A percentile compares a stretch with the other conserved stretches of the same genome.
phyloP scores from a whole-genome alignment of 2,797 vertebrate genomes.

The Pteronotus mesoamericanus region DNA sequence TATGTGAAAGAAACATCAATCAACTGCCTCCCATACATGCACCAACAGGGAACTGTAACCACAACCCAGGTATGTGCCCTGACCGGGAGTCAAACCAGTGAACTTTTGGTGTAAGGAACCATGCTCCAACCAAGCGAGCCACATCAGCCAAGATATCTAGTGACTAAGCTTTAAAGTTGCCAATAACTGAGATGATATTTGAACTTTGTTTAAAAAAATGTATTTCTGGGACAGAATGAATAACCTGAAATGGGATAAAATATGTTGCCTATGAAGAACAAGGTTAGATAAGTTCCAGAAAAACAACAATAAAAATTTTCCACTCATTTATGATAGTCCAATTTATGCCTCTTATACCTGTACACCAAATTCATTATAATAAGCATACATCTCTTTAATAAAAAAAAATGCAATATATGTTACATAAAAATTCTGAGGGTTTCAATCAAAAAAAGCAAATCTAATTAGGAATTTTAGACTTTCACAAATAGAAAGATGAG shows the following conservation, averaged over 20 bases:
- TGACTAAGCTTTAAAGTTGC: background rate
- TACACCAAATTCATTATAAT: background rate
- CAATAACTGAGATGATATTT: background rate
- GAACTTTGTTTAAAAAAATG: background rate
- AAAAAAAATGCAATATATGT: background rate
- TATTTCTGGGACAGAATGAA: background rate
- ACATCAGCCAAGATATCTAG: background rate
- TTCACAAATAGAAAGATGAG: background rate
- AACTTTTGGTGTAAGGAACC: background rate
- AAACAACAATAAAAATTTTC: background rate
- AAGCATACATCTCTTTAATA: background rate
- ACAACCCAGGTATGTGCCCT: background rate
- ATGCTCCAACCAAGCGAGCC: background rate
- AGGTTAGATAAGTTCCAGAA: background rate
- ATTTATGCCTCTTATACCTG: background rate
- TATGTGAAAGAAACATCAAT: background rate
- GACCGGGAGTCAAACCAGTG: background rate
- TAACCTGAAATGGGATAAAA: background rate
- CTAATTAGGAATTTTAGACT: conserved; percentile 21
- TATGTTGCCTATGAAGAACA: background rate
- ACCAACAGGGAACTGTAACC: background rate
- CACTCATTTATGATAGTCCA: background rate
- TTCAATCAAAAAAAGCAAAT: background rate
- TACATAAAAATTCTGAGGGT: background rate
- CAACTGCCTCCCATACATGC: background rate